phyloP scores from a whole-genome alignment of 2,888 invertebrate species.

The Timema podura region DNA sequence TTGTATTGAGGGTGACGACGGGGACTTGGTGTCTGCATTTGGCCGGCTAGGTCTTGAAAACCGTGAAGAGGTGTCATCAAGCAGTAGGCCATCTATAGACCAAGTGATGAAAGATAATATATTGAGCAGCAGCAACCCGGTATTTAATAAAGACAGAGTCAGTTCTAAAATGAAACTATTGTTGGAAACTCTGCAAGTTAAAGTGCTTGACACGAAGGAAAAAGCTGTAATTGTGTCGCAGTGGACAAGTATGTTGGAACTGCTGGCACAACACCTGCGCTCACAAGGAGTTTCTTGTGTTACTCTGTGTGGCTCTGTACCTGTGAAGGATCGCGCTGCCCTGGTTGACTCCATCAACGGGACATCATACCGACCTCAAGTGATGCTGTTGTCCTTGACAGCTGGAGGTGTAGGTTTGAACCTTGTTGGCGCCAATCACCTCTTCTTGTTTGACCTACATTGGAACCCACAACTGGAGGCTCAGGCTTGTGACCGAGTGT shows the following conservation, averaged over 20 bases:
- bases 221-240: conserved; percentile 88
- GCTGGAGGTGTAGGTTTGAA: conserved; percentile 96
- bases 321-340: conserved; percentile 65
- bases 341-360: conserved; percentile 68
- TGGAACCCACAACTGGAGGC: conserved; percentile 97
- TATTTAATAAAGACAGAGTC: conserved; percentile 55
- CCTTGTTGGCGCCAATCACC: conserved; percentile 86
- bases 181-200: conserved; percentile 53
- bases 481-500: conserved; percentile 92
- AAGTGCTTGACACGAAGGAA: conserved; percentile 52
- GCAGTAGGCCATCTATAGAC: conserved; percentile 33
- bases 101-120: conserved; percentile 57
- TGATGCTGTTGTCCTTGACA: conserved; percentile 80
- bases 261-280: conserved; percentile 64
- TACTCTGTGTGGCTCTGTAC: conserved; percentile 71
- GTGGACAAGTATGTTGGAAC: conserved; percentile 78
- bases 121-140: conserved; percentile 64
- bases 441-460: conserved; percentile 86
- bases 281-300: conserved; percentile 52
- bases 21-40: conserved; percentile 60
- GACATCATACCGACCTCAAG: conserved; percentile 42
- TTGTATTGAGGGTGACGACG: conserved; percentile 44
- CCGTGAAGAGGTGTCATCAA: conserved; percentile 42
- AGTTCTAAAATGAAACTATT: conserved; percentile 69
- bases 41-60: conserved; percentile 49